A percentile compares a stretch with the other conserved stretches of the same genome.
Evolutionary conservation across 1,140 invertebrate species (phyloP).

Genomic region (Drosophila nigrodunni): DNA sequence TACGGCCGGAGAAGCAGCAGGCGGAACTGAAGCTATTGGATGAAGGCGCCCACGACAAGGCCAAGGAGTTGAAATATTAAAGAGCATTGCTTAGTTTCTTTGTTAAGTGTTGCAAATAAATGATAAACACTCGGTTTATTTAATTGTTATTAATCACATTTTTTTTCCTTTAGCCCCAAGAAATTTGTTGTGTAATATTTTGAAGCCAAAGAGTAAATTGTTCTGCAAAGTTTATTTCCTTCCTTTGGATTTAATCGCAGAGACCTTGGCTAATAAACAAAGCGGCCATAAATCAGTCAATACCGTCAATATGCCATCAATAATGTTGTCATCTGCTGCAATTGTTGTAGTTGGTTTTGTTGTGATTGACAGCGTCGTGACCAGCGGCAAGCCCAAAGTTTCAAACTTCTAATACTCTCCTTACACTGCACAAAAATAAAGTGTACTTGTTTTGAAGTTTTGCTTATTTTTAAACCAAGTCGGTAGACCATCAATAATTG

Average conservation of each 20-base stretch:
- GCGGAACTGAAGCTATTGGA: slow-evolving; percentile 78
- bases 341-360: neutral
- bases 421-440: neutral
- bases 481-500: no score
- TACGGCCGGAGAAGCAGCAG: slow-evolving; percentile 80
- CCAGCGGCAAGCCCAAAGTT: neutral
- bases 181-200: slow-evolving; percentile 10
- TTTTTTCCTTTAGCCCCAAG: neutral
- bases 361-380: neutral
- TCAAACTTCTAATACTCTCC: neutral
- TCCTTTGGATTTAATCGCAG: neutral
- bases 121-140: slow-evolving; percentile 16
- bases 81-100: slow-evolving; percentile 27
- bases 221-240: no score
- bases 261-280: slow-evolving; percentile 16
- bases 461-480: no score
- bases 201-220: neutral
- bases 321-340: neutral
- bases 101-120: slow-evolving; percentile 44
- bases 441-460: neutral
- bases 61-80: slow-evolving; percentile 79
- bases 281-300: slow-evolving; percentile 27
- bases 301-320: neutral
- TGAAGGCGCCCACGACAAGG: slow-evolving; percentile 75
- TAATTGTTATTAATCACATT: neutral